Percentiles rank a stretch among this genome's conserved stretches.
phyloP scores from a whole-genome alignment of 1,140 invertebrate species.

The Epicauta chinensis region DNA sequence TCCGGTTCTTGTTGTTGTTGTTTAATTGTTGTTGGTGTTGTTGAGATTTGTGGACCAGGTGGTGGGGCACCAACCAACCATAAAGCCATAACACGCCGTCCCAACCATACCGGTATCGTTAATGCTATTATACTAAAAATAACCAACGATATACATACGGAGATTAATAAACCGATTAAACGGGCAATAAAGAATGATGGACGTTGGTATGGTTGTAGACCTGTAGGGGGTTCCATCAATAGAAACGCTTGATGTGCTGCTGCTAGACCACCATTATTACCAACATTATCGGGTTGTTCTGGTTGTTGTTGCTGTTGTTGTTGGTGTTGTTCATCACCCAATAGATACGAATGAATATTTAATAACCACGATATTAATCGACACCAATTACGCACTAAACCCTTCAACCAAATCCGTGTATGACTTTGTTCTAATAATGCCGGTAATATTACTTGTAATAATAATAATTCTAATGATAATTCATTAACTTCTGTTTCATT shows the following conservation, averaged over 20 bases:
- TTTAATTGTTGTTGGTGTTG: conserved; percentile 41
- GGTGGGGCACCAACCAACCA: conserved; percentile 63
- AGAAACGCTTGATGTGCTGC: conserved; percentile 78
- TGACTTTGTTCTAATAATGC: conserved; percentile 94
- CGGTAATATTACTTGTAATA: conserved; percentile 94
- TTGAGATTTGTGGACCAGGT: conserved; percentile 37
- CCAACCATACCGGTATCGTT: conserved; percentile 86
- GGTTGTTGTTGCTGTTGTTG: conserved; percentile 19
- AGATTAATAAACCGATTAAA: conserved; percentile 65
- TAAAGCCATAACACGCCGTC: conserved; percentile 77
- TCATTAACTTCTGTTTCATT: conserved; percentile 83
- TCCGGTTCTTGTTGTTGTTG: conserved; percentile 31
- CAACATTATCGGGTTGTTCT: conserved; percentile 23
- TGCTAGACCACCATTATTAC: conserved; percentile 52
- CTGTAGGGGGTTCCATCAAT: conserved; percentile 60
- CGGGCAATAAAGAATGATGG: conserved; percentile 78
- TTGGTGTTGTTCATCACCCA: conserved; percentile 58
- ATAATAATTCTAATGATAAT: conserved; percentile 84
- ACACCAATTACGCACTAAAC: conserved; percentile 84
- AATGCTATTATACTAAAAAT: conserved; percentile 74
- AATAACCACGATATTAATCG: conserved; percentile 75
- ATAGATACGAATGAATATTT: conserved; percentile 81
- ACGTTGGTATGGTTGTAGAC: conserved; percentile 81
- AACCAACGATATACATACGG: conserved; percentile 81
- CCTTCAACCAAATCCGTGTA: conserved; percentile 87